Conservation (phyloP, 2,797 vertebrate species). For the Apogon talboti region DNA sequence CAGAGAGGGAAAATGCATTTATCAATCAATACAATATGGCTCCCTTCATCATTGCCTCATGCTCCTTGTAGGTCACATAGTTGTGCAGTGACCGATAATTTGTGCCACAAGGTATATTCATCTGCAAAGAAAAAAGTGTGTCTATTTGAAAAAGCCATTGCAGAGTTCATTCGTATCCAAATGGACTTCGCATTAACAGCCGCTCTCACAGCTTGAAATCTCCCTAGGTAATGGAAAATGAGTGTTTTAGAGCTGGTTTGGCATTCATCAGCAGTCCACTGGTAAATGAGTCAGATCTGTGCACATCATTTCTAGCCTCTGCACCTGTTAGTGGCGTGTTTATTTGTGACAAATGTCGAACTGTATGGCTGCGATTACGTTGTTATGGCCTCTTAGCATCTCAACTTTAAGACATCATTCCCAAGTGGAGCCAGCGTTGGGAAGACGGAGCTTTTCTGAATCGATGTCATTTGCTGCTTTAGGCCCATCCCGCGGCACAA, state of each 20-base stretch:
- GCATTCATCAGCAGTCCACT: constrained; percentile 58
- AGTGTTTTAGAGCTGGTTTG: constrained; percentile 43
- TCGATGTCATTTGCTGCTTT: constrained; percentile 56
- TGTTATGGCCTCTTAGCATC: constrained; percentile 32
- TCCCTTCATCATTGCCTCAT: constrained; percentile 68
- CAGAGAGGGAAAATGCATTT: constrained; percentile 80
- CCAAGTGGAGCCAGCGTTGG: constrained; percentile 12
- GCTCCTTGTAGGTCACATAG: constrained; percentile 79
- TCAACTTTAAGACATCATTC: constrained; percentile 48
- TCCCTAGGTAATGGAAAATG: constrained; percentile 59
- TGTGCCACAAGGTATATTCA: constrained; percentile 67
- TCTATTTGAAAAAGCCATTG: constrained; percentile 40
- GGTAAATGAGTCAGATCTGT: constrained; percentile 62
- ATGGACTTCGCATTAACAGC: constrained; percentile 59
- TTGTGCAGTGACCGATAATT: constrained; percentile 76
- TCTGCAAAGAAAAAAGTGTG: constrained; percentile 56
- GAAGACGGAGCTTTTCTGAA: constrained; percentile 50
- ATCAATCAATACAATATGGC: constrained; percentile 81
- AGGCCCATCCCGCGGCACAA: constrained; percentile 45
- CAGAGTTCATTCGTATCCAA: constrained; percentile 61
- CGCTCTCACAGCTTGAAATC: constrained; percentile 47
- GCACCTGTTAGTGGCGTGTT: constrained; percentile 51
- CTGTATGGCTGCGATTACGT: constrained; percentile 50
- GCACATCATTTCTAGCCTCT: constrained; percentile 42
- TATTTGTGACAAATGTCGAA: constrained; percentile 56